These are phyloP conservation scores for Conger conger DNA, from an alignment of 2,113 vertebrate species.

Conservation along the genomic window DNA sequence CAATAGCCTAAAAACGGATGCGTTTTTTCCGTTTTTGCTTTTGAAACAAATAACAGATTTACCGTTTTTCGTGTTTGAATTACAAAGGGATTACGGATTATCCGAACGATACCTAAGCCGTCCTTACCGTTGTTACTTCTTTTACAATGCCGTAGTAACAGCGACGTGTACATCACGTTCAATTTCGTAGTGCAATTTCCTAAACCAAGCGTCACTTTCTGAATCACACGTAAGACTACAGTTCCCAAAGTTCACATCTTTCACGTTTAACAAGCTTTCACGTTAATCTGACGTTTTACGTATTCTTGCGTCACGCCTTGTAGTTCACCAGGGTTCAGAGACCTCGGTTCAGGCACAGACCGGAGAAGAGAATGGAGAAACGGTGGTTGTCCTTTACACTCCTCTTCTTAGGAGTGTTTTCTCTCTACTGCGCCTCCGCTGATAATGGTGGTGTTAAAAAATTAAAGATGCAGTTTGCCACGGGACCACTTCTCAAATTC, in stretches of 20 bases:
- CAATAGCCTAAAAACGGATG: no score
- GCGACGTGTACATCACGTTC: not conserved
- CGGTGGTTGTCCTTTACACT: conserved; percentile 58
- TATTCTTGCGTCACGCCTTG: not conserved
- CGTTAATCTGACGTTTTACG: not conserved
- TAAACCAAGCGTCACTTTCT: not conserved
- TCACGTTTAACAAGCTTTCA: not conserved
- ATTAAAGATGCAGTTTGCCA: conserved; percentile 90
- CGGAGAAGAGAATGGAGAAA: conserved; percentile 44
- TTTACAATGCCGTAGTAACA: no score
- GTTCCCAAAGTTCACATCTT: not conserved
- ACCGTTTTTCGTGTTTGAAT: no score
- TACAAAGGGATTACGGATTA: no score
- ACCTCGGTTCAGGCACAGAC: not conserved
- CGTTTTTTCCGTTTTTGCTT: no score
- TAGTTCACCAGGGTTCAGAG: not conserved
- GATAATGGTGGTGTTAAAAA: conserved; percentile 79
- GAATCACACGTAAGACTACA: not conserved
- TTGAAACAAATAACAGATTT: no score
- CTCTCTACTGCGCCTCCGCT: conserved; percentile 65
- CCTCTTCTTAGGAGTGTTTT: conserved; percentile 62
- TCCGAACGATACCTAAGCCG: no score
- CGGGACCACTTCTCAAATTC: conserved; percentile 92
- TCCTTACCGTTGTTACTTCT: no score
- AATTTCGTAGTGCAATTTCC: no score